Conservation (phyloP, 2,888 invertebrate genomes). For the Ophion obscuratus region DNA sequence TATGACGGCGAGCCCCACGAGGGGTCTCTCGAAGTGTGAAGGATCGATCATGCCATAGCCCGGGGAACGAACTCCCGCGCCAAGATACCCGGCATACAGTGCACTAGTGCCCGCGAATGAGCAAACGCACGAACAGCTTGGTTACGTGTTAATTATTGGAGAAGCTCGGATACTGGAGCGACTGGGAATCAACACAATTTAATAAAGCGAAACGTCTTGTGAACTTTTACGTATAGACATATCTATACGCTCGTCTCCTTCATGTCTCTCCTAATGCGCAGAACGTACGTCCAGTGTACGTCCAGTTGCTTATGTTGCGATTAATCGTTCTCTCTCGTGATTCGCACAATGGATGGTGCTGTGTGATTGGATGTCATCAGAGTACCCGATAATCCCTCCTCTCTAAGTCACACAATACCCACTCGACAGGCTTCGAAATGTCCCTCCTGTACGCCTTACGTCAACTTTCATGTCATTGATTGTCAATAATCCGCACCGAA, state of each 20-base stretch:
- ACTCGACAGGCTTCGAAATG: neutral
- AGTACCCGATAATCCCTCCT: slow-evolving; percentile 78
- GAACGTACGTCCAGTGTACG: neutral
- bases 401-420: slow-evolving; percentile 64
- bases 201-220: slow-evolving; percentile 36
- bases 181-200: slow-evolving; percentile 66
- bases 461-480: slow-evolving; percentile 74
- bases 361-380: slow-evolving; percentile 78
- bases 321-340: slow-evolving; percentile 31
- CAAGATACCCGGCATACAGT: slow-evolving; percentile 44
- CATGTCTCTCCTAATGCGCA: slow-evolving; percentile 21
- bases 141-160: slow-evolving; percentile 79
- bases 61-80: slow-evolving; percentile 61
- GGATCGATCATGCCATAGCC: slow-evolving; percentile 63
- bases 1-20: slow-evolving; percentile 62
- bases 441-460: slow-evolving; percentile 55
- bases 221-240: slow-evolving; percentile 56
- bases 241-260: slow-evolving; percentile 21
- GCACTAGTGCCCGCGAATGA: slow-evolving; percentile 59
- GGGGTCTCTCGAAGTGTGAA: slow-evolving; percentile 64
- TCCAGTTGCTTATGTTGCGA: slow-evolving; percentile 10
- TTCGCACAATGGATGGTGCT: slow-evolving; percentile 73
- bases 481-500: slow-evolving; percentile 67
- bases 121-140: slow-evolving; percentile 64
- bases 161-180: slow-evolving; percentile 72